Conservation (phyloP, 64 coral and sea anemone genomes). For the Astreopora myriophthalma region DNA sequence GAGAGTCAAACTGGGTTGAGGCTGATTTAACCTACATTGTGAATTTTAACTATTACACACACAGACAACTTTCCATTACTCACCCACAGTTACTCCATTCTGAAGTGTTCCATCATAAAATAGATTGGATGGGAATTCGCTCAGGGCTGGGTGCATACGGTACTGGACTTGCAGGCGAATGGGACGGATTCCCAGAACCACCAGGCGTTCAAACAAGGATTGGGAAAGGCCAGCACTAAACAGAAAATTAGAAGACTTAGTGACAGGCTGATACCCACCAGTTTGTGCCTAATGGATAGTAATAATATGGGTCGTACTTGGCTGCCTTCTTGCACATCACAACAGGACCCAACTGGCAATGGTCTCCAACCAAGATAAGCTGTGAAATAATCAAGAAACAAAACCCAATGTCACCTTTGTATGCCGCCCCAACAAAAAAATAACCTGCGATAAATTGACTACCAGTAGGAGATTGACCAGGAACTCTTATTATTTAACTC, state of each 20-base stretch:
- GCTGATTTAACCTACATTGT: too few relatives aligned
- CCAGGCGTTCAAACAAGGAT: slow-evolving; percentile 98
- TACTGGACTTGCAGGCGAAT: slow-evolving; percentile 98
- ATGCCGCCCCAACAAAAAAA: not conserved
- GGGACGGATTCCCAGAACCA: slow-evolving; percentile 95
- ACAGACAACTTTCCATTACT: not conserved
- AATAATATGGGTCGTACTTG: too few relatives aligned
- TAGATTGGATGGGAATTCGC: slow-evolving; percentile 98
- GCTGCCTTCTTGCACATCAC: slow-evolving; percentile 99
- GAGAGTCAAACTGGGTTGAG: too few relatives aligned
- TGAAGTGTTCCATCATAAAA: slow-evolving; percentile 99
- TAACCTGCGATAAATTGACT: too few relatives aligned
- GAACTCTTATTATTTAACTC: too few relatives aligned
- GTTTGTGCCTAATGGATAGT: not conserved
- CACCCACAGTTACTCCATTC: slow-evolving; percentile 97
- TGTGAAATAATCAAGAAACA: not conserved
- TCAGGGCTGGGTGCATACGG: slow-evolving; percentile 97
- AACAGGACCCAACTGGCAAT: slow-evolving; percentile 96
- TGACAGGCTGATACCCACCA: not conserved
- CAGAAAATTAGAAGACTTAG: not conserved
- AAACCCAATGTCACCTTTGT: not conserved
- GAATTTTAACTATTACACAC: too few relatives aligned
- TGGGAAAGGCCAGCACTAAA: slow-evolving; percentile 96
- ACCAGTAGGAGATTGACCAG: too few relatives aligned
- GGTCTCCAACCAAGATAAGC: slow-evolving; percentile 99